A percentile compares a stretch with the other conserved stretches of the same genome.
Evolutionary conservation across 1,140 invertebrate genomes (phyloP).

Genomic region (Pissodes strobi): DNA sequence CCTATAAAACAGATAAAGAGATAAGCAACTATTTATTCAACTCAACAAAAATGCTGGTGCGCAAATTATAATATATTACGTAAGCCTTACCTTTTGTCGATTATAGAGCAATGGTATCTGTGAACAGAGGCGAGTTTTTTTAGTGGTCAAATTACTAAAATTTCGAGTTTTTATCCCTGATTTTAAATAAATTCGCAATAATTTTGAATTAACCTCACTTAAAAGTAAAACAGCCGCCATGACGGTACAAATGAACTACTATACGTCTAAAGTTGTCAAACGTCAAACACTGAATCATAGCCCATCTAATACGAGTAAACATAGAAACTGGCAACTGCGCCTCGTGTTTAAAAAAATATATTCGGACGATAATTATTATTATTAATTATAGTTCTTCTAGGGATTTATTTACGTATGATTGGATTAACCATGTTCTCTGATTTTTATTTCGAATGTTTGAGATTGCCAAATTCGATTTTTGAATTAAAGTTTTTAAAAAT

Average conservation of each 20-base stretch:
- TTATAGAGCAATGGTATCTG: slow-evolving; percentile 28
- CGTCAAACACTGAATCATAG: no score
- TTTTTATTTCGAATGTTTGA: no score
- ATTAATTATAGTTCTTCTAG: no score
- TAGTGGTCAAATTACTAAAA: slow-evolving; percentile 30
- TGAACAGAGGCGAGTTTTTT: slow-evolving; percentile 17
- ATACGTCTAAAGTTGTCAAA: no score
- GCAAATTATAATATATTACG: slow-evolving; percentile 17
- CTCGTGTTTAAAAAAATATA: no score
- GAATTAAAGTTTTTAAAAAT: no score
- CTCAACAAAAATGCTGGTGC: not conserved
- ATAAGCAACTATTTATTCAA: not conserved
- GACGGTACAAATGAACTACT: slow-evolving; percentile 32
- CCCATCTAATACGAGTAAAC: no score
- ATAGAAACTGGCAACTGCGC: no score
- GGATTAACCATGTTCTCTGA: no score
- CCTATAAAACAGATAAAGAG: not conserved
- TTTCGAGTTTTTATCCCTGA: slow-evolving; percentile 26
- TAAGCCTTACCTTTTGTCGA: slow-evolving; percentile 35
- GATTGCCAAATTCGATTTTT: no score
- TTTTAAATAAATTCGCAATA: slow-evolving; percentile 36
- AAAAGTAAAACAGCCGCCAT: slow-evolving; percentile 45
- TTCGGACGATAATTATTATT: no score
- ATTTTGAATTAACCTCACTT: slow-evolving; percentile 42
- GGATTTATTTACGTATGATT: no score